phyloP scores from a whole-genome alignment of 1,140 invertebrate genomes.

The Bombus turneri region DNA sequence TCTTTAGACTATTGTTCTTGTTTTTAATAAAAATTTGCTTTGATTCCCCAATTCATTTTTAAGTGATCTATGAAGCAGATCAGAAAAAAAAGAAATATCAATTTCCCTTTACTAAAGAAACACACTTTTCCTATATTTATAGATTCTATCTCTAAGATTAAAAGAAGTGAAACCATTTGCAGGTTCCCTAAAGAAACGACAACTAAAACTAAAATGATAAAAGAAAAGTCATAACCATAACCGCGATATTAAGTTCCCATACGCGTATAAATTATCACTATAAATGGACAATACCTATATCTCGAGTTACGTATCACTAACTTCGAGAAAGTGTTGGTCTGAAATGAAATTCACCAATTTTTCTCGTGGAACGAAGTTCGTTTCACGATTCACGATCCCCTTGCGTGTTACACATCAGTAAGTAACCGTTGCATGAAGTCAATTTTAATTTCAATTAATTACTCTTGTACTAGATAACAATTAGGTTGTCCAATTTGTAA shows the following conservation, averaged over 20 bases:
- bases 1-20: background rate
- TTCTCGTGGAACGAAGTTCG: background rate
- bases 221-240: background rate
- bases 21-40: background rate
- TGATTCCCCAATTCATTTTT: too few relatives aligned
- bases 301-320: slow-evolving; percentile 21
- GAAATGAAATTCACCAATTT: background rate
- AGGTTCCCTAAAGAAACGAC: background rate
- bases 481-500: slow-evolving; percentile 61
- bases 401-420: background rate
- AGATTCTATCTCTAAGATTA: background rate
- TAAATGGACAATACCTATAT: slow-evolving; percentile 4
- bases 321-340: slow-evolving; percentile 21
- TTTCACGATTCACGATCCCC: background rate
- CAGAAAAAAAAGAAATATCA: too few relatives aligned
- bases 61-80: background rate
- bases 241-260: slow-evolving; percentile 30
- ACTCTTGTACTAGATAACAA: slow-evolving; percentile 65
- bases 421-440: background rate
- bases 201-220: background rate
- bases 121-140: background rate
- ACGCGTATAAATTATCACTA: background rate
- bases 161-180: background rate
- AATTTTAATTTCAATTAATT: slow-evolving; percentile 45
- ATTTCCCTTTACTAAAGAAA: background rate